A percentile compares a stretch with the other conserved stretches of the same genome.
Conservation (phyloP, 1,140 invertebrate species). For the Cherax quadricarinatus region DNA sequence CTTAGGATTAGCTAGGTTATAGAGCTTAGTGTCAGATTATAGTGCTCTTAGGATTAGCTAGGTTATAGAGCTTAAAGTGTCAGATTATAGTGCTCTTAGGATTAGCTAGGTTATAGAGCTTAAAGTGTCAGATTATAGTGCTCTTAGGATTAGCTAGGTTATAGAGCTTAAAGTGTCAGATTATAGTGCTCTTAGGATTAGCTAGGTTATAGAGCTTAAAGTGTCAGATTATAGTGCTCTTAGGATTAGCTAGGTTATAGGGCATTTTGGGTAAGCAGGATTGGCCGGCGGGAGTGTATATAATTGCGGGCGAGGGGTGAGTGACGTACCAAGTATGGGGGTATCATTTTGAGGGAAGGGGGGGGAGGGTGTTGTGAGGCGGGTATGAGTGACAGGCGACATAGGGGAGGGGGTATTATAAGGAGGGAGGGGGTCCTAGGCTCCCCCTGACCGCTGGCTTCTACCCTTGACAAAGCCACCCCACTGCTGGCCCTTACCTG, state of each 20-base stretch:
- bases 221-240: too few relatives aligned
- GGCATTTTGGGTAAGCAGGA: not conserved
- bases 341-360: not conserved
- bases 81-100: too few relatives aligned
- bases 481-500: conserved; percentile 63
- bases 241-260: too few relatives aligned
- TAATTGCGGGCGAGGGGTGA: not conserved
- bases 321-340: not conserved
- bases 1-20: too few relatives aligned
- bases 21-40: too few relatives aligned
- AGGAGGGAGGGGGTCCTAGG: not conserved
- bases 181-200: too few relatives aligned
- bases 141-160: too few relatives aligned
- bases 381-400: conserved; percentile 63
- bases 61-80: too few relatives aligned
- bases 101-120: too few relatives aligned
- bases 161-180: too few relatives aligned
- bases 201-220: not conserved
- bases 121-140: too few relatives aligned
- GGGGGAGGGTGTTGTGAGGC: conserved; percentile 32
- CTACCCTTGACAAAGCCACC: conserved; percentile 59
- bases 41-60: too few relatives aligned
- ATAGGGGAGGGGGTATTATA: not conserved
- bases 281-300: not conserved
- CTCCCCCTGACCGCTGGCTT: conserved; percentile 11